These are phyloP conservation scores for Eretmochelys imbricata DNA, from an alignment of 2,113 vertebrate genomes.

Conservation along the genomic window DNA sequence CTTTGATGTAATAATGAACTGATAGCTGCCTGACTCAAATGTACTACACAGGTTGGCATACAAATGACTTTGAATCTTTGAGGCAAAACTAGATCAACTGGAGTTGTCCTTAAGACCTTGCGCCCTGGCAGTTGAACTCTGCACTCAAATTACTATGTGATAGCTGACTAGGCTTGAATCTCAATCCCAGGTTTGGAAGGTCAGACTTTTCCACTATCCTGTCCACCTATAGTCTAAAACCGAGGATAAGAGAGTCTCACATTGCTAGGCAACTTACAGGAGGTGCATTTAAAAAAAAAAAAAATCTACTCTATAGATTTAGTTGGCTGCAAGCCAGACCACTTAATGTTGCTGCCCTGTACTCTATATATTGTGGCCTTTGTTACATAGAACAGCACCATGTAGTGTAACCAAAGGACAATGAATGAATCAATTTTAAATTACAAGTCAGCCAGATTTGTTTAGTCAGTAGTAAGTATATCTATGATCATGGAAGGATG, in stretches of 20 bases:
- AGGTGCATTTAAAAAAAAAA: not conserved
- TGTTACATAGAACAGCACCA: not conserved
- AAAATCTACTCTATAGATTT: not conserved
- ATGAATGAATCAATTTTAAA: not conserved
- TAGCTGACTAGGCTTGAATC: not conserved
- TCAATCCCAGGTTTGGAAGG: not conserved
- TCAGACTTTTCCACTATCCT: not conserved
- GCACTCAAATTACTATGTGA: not conserved
- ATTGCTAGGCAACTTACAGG: not conserved
- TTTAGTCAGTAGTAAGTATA: not conserved
- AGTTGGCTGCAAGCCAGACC: not conserved
- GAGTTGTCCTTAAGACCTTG: not conserved
- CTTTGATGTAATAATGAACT: not conserved
- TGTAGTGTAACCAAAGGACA: not conserved
- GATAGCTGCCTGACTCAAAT: not conserved
- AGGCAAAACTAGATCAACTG: not conserved
- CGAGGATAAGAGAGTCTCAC: accelerated
- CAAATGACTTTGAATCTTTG: not conserved
- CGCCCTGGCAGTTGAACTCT: not conserved
- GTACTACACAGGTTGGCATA: not conserved
- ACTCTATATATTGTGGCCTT: not conserved
- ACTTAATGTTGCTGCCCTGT: not conserved
- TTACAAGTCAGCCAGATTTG: not conserved
- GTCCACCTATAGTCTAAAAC: not conserved
- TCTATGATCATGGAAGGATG: not conserved